Base-by-base conservation (phyloP, 2,888 invertebrate species). In the Unio pictorum region DNA sequence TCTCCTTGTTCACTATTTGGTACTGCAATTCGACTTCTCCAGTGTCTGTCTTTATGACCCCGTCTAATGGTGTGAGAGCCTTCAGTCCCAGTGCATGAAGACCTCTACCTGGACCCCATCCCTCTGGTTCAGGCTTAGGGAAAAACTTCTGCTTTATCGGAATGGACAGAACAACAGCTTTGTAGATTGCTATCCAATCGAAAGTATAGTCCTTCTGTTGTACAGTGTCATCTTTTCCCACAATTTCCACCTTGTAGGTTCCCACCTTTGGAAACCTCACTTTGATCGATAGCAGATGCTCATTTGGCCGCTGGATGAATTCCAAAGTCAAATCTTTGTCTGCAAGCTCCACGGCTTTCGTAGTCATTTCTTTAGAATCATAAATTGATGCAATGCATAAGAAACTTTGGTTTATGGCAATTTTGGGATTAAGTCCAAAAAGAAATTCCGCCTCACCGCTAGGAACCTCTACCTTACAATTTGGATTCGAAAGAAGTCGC, bases 241-340 rank as follows among this genome's bases (percentile, higher is more conserved):
- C 86, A n/a, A 88, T 77, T 73, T 88, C 87, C 54, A 88, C 68
- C 67, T 84, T 82, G 71, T 84, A 88, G 1, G 68, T 77, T 5
- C 87, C 88, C 4, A 78, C 71, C 18, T 79, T 78, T 15, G 86
- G 86, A 45, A 86, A 81, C 3, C 84, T 73, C 18, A 81, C 73
- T 65, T 78, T 81, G 4, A 83, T 64, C 20, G 80, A 79, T 8
- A 87, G 67, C 18, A 76, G 72, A 67, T 82, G 78, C 26, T 79
- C 76, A 34, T 80, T 81, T 7, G 83, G 80, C 11, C 76, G 71
- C 69, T 83, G 80, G 26, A 84, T 79, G 64, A 84, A 84, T 54
- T 83, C 82, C n/a, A 79, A 71, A 61, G 80, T 80, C 26, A 73
- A 76, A 23, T 77, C 73, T 56, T 80, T 77, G 67, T 80, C 79